Base-by-base conservation (phyloP, 1,140 invertebrate species). In the Cydia splendana region DNA sequence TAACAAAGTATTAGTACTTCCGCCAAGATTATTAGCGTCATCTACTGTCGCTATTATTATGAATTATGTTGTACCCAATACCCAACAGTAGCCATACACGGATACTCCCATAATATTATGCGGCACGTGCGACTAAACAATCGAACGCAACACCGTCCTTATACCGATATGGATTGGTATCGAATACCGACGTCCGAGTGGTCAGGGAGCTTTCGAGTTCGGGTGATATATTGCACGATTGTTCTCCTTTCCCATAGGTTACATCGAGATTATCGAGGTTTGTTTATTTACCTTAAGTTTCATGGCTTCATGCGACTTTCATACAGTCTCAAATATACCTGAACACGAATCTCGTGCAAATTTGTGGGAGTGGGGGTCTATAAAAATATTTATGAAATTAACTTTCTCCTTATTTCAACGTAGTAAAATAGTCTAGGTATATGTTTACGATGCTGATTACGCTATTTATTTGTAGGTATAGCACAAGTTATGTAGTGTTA, bases 81-180 rank as follows among this genome's bases (percentile, higher is more conserved):
- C 48, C 13, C 12, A 53, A 53, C 12, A 6, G n/a, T 62, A 20
- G 20, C 57, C 57, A 24, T 62, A 62, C n/a, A 24, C 18, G 57
- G 18, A 62, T 62, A 62, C 57, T 24, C 20, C 57, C 57, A 2
- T 62, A 57, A 18, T 15, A 20, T n/a, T 24, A 24, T 24, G 57
- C 20, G 20, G 67, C 65, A 71, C 67, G 67, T 38, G 67, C 65
- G 67, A 7, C 34, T 18, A 38, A 71, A 71, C 67, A 71, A 71
- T 71, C 67, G 67, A n/a, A 71, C 24, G 34, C 34, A 45, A 71
- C 45, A 53, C 28, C 4, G 6, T 13, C 65, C 67, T 71, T 71
- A 38, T 38, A 38, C 34, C 67, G 18, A 71, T 71, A 71, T 71
- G 67, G 67, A 42, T 38, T 71, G 67, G 67, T 71, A 71, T 71